These are phyloP conservation scores for Lanius ludovicianus DNA, from an alignment of 2,113 vertebrate genomes.

Conservation along the genomic window DNA sequence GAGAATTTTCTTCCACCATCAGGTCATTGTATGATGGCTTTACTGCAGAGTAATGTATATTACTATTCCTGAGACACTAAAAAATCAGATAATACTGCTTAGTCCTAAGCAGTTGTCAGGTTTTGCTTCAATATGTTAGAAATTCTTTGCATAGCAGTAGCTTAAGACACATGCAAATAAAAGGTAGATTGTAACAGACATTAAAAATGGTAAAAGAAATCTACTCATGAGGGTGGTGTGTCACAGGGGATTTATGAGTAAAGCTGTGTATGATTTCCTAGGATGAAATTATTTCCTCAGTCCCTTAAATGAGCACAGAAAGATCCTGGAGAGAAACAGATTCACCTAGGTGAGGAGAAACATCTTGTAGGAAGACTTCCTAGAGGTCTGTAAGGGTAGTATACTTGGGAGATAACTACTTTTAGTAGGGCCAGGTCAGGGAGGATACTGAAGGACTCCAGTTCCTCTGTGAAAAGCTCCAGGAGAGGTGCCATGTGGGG, in stretches of 20 bases:
- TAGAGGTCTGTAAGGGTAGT: background rate
- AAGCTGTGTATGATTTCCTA: background rate
- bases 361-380: background rate
- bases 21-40: background rate
- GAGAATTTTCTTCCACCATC: background rate
- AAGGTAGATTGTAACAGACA: background rate
- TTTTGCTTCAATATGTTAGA: background rate
- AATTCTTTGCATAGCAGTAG: background rate
- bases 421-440: background rate
- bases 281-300: background rate
- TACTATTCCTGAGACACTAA: background rate
- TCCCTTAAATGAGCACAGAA: background rate
- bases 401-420: background rate
- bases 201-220: background rate
- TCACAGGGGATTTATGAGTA: background rate
- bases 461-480: background rate
- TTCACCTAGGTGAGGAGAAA: background rate
- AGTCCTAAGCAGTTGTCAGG: conserved; percentile 5
- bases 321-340: background rate
- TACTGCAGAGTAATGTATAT: background rate
- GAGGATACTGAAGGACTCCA: background rate
- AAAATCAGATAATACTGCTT: background rate
- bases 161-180: background rate
- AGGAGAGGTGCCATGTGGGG: background rate
- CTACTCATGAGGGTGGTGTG: background rate